These are phyloP conservation scores for Sclerodermus sp. DNA, from an alignment of 2,888 invertebrate genomes.

Conservation along the genomic window DNA sequence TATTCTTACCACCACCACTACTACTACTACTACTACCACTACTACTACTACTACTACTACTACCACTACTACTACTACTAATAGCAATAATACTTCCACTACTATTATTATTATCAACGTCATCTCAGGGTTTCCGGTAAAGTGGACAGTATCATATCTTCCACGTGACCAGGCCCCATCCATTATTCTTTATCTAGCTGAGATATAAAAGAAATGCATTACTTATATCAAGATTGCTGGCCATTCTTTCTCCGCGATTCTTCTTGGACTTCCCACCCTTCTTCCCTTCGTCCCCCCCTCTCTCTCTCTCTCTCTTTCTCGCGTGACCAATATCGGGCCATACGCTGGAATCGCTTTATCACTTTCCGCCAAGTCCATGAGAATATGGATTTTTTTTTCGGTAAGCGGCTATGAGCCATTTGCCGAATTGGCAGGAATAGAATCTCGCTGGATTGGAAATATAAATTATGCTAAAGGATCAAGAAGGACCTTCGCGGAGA, in stretches of 20 bases:
- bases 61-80: too few species aligned
- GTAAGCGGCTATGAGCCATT: too few species aligned
- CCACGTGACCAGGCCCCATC: conserved; percentile 40
- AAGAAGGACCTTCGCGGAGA: too few species aligned
- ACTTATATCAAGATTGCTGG: conserved; percentile 54
- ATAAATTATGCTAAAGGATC: too few species aligned
- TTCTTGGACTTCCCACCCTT: neutral
- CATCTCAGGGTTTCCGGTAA: conserved; percentile 19
- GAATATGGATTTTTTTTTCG: neutral
- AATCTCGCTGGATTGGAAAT: too few species aligned
- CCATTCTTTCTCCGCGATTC: conserved; percentile 30
- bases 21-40: too few species aligned
- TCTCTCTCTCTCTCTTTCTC: neutral
- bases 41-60: too few species aligned
- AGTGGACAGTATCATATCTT: conserved; percentile 49
- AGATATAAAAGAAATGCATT: conserved; percentile 54
- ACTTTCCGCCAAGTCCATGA: conserved; percentile 8
- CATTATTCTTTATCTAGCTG: conserved; percentile 55
- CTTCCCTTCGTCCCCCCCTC: conserved; percentile 6
- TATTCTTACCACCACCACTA: too few species aligned
- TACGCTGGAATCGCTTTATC: conserved; percentile 32
- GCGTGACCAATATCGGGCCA: conserved; percentile 30
- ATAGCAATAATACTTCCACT: neutral
- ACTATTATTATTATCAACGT: conserved; percentile 22
- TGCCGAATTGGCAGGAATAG: too few species aligned